Evolutionary conservation across 2,888 invertebrate species (phyloP), one percentile per base, ranked within the genome.

Genomic region (Ormyrus labotus): DNA sequence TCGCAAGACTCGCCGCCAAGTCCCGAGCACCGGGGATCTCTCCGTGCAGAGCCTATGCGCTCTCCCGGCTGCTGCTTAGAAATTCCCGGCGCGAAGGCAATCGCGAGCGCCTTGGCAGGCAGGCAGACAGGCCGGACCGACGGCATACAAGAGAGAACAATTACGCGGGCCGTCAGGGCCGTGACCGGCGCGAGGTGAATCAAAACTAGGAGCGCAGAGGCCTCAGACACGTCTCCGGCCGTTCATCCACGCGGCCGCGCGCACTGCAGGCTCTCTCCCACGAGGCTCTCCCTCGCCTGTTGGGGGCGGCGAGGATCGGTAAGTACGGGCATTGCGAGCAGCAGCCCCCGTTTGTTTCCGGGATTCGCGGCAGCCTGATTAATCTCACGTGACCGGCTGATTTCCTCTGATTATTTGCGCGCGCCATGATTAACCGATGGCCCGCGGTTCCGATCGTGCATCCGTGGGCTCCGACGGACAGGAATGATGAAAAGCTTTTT

Each of bases 51-150:
- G 19, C 19, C 19, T 19, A 19, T 19, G 19, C 19, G 19, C 19
- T 19, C 19, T 19, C 13, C 13, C 19, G 19, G 19, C 19, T 1
- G 19, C 88, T 89, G 87, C 86, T 90, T 89, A 88, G 86, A 87
- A 87, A 90, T 90, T 90, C 90, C 87, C 84, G 86, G 84, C 88
- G 89, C 88, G 89, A 83, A 88, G 87, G 88, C 89, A 90, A 89
- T 90, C 88, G 87, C 84, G 84, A 84, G 86, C 86, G 84, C 86
- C 75, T 67, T 86, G 86, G 85, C 85, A 85, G 87, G 86, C 84
- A 84, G 60, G 84, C 83, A 84, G 86, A 19, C 19, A 19, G 19
- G 86, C 83, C 83, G 82, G 83, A 81, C 84, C 75, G 83, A 85
- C 81, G 48, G 53, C 69, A 87, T 86, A 82, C 87, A 88, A 88